Evolutionary conservation across 2,113 vertebrate genomes (phyloP).

Genomic region (Ciconia boyciana): DNA sequence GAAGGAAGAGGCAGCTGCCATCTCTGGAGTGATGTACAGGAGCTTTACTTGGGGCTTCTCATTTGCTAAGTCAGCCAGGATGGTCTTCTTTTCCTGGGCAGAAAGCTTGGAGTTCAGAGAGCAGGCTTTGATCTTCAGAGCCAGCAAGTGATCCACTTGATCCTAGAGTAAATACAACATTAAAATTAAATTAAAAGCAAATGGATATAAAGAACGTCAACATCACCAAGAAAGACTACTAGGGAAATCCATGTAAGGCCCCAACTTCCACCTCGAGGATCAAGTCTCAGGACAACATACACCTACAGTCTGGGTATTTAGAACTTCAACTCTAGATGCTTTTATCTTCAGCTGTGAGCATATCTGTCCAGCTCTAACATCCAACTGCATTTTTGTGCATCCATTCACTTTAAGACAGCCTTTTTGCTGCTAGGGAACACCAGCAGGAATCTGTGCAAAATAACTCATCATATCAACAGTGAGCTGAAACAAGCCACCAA

Average conservation of each 20-base stretch:
- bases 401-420: background rate
- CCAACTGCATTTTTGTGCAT: background rate
- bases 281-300: background rate
- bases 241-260: background rate
- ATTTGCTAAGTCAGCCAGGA: slow-evolving; percentile 83
- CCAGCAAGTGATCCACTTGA: slow-evolving; percentile 87
- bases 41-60: slow-evolving; percentile 86
- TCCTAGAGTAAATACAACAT: slow-evolving; percentile 73
- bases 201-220: background rate
- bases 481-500: background rate
- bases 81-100: slow-evolving; percentile 77
- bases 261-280: background rate
- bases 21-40: slow-evolving; percentile 95
- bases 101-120: slow-evolving; percentile 93
- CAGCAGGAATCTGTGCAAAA: background rate
- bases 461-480: background rate
- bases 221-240: background rate
- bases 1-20: slow-evolving; percentile 89
- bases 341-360: background rate
- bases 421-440: background rate
- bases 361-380: background rate
- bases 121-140: slow-evolving; percentile 84
- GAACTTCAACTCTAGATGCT: background rate
- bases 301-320: background rate
- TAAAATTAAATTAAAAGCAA: background rate